Percentiles rank a stretch among this genome's conserved stretches.
These are phyloP conservation scores for Morinoia aosen DNA, from an alignment of 2,888 invertebrate species.

Conservation along the genomic window DNA sequence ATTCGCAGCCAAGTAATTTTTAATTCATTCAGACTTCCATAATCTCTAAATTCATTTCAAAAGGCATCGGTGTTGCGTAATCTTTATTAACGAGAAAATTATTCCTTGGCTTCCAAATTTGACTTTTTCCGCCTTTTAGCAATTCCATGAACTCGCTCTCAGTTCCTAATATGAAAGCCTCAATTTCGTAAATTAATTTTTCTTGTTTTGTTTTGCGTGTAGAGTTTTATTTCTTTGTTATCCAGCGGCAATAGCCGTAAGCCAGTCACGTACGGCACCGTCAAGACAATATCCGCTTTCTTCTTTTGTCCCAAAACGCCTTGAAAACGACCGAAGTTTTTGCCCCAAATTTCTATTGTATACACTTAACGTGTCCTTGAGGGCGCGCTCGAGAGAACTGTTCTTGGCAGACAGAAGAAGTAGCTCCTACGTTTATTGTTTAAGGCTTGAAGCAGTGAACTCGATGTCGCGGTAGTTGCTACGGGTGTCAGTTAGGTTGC, in stretches of 20 bases:
- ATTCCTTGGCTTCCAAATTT: background rate
- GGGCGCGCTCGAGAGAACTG: background rate
- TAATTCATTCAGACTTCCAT: background rate
- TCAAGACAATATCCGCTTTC: slow-evolving; percentile 30
- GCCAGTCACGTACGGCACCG: background rate
- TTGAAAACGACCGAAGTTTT: slow-evolving; percentile 36
- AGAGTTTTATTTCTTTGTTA: background rate
- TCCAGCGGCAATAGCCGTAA: background rate
- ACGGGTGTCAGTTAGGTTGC: background rate
- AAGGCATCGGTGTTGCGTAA: background rate
- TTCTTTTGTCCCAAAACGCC: background rate
- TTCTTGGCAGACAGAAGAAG: background rate
- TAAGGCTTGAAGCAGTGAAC: background rate
- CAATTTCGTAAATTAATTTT: background rate
- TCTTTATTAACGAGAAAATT: background rate
- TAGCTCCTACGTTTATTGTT: background rate
- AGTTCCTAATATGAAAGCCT: background rate
- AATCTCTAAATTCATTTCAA: background rate
- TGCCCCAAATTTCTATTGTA: slow-evolving; percentile 1
- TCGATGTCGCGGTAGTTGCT: background rate
- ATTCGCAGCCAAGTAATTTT: background rate
- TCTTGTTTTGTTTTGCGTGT: background rate
- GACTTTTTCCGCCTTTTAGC: background rate
- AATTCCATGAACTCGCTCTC: background rate
- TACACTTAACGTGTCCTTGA: background rate